Evolutionary conservation across 1,140 invertebrate species (phyloP).

Genomic region (Drosophila bocqueti): DNA sequence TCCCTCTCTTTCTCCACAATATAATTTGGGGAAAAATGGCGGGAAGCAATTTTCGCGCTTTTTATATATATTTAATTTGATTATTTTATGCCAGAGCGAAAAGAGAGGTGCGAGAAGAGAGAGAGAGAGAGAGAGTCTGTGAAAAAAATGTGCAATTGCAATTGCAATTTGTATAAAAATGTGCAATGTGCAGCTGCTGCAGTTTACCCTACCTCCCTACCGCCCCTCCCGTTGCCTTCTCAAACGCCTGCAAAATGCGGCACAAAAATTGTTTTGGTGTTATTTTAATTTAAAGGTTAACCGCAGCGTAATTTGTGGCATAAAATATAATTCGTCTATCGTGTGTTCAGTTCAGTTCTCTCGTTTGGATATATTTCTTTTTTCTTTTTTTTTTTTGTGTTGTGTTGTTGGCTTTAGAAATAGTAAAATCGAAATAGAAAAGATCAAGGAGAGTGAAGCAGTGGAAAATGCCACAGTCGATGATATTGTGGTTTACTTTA

Average conservation of each 20-base stretch:
- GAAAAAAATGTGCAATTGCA: conserved; percentile 45
- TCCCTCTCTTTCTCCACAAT: conserved; percentile 7
- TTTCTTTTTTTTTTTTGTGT: not conserved
- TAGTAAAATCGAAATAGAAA: conserved; percentile 43
- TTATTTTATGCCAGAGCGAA: conserved; percentile 74
- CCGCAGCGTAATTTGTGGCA: conserved; percentile 83
- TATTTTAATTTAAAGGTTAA: conserved; percentile 84
- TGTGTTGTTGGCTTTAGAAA: conserved; percentile 12
- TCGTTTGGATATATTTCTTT: not conserved
- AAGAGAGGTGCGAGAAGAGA: conserved; percentile 16
- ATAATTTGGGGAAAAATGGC: conserved; percentile 61
- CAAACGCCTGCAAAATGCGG: conserved; percentile 58
- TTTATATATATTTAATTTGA: conserved; percentile 75
- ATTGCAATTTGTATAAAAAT: conserved; percentile 71
- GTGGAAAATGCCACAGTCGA: conserved; percentile 31
- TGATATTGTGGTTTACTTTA: conserved; percentile 41
- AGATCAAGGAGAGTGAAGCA: conserved; percentile 37
- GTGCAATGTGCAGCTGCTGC: conserved; percentile 72
- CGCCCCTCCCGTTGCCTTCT: conserved; percentile 11
- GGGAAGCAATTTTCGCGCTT: conserved; percentile 52
- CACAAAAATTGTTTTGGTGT: conserved; percentile 83
- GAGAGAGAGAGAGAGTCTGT: not conserved
- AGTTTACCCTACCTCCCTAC: not conserved
- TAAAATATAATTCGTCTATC: conserved; percentile 83
- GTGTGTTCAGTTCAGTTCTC: conserved; percentile 34